Evolutionary conservation across 2,797 vertebrate genomes (phyloP), one percentile per base, ranked within the genome.

Genomic region (Danio kyathit): DNA sequence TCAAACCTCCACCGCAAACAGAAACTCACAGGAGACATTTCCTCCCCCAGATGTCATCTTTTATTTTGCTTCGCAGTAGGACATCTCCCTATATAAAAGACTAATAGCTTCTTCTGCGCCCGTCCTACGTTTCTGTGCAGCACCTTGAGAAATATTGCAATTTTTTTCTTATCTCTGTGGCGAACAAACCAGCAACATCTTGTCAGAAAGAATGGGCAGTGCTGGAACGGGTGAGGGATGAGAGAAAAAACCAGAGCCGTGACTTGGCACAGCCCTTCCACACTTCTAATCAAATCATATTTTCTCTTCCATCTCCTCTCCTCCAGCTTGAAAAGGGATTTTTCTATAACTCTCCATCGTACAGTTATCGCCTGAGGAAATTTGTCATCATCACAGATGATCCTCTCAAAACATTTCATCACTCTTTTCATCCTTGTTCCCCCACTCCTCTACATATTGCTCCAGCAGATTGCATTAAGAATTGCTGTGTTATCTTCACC

Each of bases 311-410:
- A 77, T 89, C 86, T 85, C 16, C 86, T 90, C 89, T 85, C 74
- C 78, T 64, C 73, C 56, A 83, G 87, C 90, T 93, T 92, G 91
- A 14, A 94, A 94, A 91, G 91, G 89, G 90, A 90, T 94, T 93
- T 91, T 90, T 90, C 90, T 83, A 40, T 90, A 76, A 84, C 91
- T 91, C 89, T 64, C 88, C 91, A 90, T 89, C 93, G 90, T 90
- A 93, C 90, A 91, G 40, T 94, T 91, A 93, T 91, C 90, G 90
- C 92, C 93, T 90, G 83, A 84, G 92, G 93, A 94, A 93, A 93
- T 87, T 92, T 90, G 86, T 60, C 84, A 91, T 88, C 90, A 72
- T 86, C 71, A 48, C 43, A 84, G 74, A 84, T 85, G 81, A 54
- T 51, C 72, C 57, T 73, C 65, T 83, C 66, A 71, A 46, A 84